Evolutionary conservation across 2,888 invertebrate genomes (phyloP).

Genomic region (Agonopterix heracliana): DNA sequence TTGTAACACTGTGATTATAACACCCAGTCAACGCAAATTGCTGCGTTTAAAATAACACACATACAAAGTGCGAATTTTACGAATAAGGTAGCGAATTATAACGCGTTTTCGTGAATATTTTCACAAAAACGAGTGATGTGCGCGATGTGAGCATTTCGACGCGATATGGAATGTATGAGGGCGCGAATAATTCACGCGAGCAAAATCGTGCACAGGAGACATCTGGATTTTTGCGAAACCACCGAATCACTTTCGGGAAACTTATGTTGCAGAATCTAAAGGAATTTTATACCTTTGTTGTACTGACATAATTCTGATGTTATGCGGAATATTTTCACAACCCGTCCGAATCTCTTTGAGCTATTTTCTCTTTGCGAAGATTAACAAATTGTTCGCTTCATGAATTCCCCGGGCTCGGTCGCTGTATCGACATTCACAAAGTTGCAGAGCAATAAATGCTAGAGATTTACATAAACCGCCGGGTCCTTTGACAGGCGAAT

Average conservation of each 20-base stretch:
- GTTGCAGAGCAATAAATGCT: conserved; percentile 49
- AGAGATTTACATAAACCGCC: conserved; percentile 54
- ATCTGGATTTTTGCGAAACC: too few species aligned
- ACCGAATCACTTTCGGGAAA: background rate
- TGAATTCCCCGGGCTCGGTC: conserved; percentile 36
- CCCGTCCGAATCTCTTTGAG: conserved; percentile 17
- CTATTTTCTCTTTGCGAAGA: conserved; percentile 35
- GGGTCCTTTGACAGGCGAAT: conserved; percentile 49
- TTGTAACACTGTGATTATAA: too few species aligned
- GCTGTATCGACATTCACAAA: conserved; percentile 40
- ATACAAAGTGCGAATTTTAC: too few species aligned
- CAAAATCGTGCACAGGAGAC: conserved; percentile 38
- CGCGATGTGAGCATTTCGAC: conserved; percentile 31
- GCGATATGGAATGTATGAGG: conserved; percentile 47
- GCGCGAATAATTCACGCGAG: conserved; percentile 61
- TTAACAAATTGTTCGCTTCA: conserved; percentile 47
- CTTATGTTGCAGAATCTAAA: background rate
- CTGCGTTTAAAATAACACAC: too few species aligned
- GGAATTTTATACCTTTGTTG: background rate
- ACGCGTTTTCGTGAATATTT: conserved; percentile 29
- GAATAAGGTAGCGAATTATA: conserved; percentile 29
- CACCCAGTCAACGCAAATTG: too few species aligned
- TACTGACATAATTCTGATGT: conserved; percentile 1
- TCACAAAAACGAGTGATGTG: conserved; percentile 35
- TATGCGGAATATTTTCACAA: conserved; percentile 29